Percentiles rank a stretch among this genome's conserved stretches.
phyloP scores from a whole-genome alignment of 2,797 vertebrate genomes.

The Coluber constrictor region DNA sequence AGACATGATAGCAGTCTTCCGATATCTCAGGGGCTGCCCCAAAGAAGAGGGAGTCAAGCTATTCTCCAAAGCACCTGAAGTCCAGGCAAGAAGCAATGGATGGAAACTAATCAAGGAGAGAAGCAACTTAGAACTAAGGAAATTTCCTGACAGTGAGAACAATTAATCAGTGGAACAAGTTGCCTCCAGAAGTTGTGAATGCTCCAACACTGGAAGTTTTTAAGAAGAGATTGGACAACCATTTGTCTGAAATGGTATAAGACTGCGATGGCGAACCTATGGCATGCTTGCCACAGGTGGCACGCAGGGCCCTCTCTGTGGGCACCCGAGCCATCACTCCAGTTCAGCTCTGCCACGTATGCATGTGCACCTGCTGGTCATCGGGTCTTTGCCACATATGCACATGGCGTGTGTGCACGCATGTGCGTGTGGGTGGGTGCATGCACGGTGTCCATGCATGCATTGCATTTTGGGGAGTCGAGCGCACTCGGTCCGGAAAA shows the following conservation, averaged over 20 bases:
- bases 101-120: not conserved
- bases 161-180: not conserved
- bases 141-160: not conserved
- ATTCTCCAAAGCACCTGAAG: not conserved
- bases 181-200: not conserved
- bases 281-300: too few relatives aligned
- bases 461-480: too few relatives aligned
- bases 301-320: too few relatives aligned
- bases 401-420: too few relatives aligned
- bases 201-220: not conserved
- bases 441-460: too few relatives aligned
- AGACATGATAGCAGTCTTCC: not conserved
- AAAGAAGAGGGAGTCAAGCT: not conserved
- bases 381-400: too few relatives aligned
- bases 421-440: too few relatives aligned
- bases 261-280: too few relatives aligned
- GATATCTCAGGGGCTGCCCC: not conserved
- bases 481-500: too few relatives aligned
- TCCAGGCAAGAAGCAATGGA: not conserved
- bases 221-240: not conserved
- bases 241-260: not conserved
- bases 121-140: not conserved
- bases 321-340: too few relatives aligned
- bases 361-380: too few relatives aligned
- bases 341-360: too few relatives aligned